Conservation (phyloP, 2,888 invertebrate species). For the Dorcus hopei region DNA sequence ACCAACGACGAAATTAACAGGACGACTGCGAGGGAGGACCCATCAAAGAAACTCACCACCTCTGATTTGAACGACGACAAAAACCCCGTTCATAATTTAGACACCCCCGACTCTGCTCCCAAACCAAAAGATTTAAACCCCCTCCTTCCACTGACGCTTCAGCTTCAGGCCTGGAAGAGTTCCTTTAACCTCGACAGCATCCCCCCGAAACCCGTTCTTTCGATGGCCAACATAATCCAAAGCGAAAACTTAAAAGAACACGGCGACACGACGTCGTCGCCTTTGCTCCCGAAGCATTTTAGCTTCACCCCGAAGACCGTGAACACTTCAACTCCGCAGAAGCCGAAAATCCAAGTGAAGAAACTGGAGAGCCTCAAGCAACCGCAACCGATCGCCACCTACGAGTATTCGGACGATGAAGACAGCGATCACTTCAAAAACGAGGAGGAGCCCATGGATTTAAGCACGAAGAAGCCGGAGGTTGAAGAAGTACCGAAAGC, state of each 20-base stretch:
- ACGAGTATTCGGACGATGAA: constrained; percentile 48
- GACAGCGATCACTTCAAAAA: constrained; percentile 38
- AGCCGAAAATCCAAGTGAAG: constrained; percentile 51
- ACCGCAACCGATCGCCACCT: constrained; percentile 48
- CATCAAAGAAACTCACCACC: constrained; percentile 42
- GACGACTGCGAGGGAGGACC: constrained; percentile 53
- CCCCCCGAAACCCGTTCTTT: constrained; percentile 9
- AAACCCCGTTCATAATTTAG: constrained; percentile 40
- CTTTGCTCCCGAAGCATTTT: constrained; percentile 27
- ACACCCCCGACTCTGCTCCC: constrained; percentile 9
- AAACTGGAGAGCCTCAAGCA: constrained; percentile 59
- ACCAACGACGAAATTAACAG: constrained; percentile 68
- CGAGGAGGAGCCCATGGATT: constrained; percentile 44
- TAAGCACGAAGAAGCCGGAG: constrained; percentile 68
- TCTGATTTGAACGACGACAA: constrained; percentile 19
- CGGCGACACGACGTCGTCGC: constrained; percentile 21
- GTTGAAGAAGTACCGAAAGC: constrained; percentile 23
- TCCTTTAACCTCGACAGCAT: constrained; percentile 4
- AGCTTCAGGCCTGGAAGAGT: constrained; percentile 30
- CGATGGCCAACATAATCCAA: constrained; percentile 32
- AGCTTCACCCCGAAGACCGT: constrained; percentile 33
- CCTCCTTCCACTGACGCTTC: constrained; percentile 11
- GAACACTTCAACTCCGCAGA: constrained; percentile 34
- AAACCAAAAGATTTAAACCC: constrained; percentile 14
- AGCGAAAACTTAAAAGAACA: constrained; percentile 37